phyloP scores from a whole-genome alignment of 2,888 invertebrate species.

The Chloroclystis v-ata region DNA sequence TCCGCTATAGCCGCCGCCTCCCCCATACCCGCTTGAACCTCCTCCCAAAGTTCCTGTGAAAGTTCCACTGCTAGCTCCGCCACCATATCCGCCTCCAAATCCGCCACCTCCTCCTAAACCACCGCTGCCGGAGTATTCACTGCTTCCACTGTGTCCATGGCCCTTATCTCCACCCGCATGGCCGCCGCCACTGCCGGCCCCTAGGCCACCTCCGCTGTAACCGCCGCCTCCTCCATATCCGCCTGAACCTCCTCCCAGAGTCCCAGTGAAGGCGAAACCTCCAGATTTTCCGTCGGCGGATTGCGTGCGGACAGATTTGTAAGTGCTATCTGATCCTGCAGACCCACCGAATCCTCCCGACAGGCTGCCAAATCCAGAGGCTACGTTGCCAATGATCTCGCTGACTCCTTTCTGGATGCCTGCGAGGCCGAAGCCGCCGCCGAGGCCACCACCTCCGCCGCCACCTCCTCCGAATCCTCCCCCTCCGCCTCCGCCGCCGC shows the following conservation, averaged over 20 bases:
- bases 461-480: slow-evolving; percentile 37
- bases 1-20: too few species aligned
- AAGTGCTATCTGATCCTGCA: slow-evolving; percentile 38
- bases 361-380: slow-evolving; percentile 39
- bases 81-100: slow-evolving; percentile 2
- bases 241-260: slow-evolving; percentile 52
- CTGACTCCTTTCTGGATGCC: slow-evolving; percentile 47
- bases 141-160: not conserved
- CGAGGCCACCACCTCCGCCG: slow-evolving; percentile 33
- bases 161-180: slow-evolving; percentile 7
- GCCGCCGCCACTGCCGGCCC: slow-evolving; percentile 3
- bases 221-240: slow-evolving; percentile 66
- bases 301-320: slow-evolving; percentile 56
- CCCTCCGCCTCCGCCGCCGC: slow-evolving; percentile 37
- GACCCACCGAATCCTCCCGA: slow-evolving; percentile 31
- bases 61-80: not conserved
- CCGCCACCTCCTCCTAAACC: not conserved
- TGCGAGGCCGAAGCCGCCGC: slow-evolving; percentile 40
- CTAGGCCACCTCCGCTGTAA: slow-evolving; percentile 40
- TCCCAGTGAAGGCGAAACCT: slow-evolving; percentile 65
- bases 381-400: slow-evolving; percentile 49
- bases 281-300: slow-evolving; percentile 68
- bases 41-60: not conserved
- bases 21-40: slow-evolving; percentile 22
- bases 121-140: not conserved